Evolutionary conservation across 2,888 invertebrate species (phyloP).

Genomic region (Clostera curtula): DNA sequence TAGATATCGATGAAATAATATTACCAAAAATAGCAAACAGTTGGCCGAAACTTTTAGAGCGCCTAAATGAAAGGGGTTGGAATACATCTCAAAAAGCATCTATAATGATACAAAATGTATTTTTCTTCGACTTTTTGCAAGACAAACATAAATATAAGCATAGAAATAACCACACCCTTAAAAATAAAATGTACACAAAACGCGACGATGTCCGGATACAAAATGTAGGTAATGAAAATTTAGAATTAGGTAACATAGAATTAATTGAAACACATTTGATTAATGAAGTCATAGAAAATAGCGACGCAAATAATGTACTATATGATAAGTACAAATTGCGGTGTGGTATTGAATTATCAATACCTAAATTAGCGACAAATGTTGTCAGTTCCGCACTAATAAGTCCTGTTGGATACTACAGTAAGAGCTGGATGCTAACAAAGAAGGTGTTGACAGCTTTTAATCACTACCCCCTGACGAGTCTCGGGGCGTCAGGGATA

Average conservation of each 20-base stretch:
- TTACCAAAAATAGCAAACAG: conserved; percentile 76
- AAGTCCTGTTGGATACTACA: conserved; percentile 78
- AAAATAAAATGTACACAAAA: conserved; percentile 47
- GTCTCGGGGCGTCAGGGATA: conserved; percentile 70
- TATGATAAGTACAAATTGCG: conserved; percentile 32
- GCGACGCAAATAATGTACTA: conserved; percentile 23
- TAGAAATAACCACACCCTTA: conserved; percentile 24
- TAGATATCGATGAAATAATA: conserved; percentile 84
- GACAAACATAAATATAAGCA: conserved; percentile 32
- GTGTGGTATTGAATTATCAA: conserved; percentile 39
- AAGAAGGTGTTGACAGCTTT: conserved; percentile 80
- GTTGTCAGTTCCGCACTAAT: conserved; percentile 71
- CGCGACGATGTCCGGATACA: conserved; percentile 59
- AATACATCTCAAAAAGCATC: conserved; percentile 71
- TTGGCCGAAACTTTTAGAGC: conserved; percentile 74
- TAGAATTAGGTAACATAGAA: conserved; percentile 46
- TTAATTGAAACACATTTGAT: conserved; percentile 38
- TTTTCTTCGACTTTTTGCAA: conserved; percentile 77
- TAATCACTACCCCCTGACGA: conserved; percentile 82
- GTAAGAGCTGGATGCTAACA: conserved; percentile 82
- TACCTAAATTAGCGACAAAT: conserved; percentile 64
- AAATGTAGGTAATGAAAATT: conserved; percentile 19
- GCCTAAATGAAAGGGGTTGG: conserved; percentile 55
- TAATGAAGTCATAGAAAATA: conserved; percentile 41
- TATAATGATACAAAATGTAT: conserved; percentile 79